Evolutionary conservation across 2,797 vertebrate genomes (phyloP).

Genomic region (Hapalemur alaotrensis): DNA sequence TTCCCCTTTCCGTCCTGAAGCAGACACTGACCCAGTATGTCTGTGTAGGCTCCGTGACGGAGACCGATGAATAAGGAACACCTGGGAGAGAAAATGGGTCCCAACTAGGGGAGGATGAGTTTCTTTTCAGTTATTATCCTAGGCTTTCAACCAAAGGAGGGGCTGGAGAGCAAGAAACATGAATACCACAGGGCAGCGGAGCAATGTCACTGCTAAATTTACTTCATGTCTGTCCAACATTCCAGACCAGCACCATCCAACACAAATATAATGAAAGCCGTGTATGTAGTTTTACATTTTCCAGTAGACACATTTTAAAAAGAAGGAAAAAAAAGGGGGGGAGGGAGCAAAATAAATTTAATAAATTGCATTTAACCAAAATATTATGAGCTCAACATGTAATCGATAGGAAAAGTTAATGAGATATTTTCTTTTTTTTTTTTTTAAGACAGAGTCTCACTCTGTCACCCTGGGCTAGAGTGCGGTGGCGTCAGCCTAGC

Average conservation of each 20-base stretch:
- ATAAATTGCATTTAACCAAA: background rate
- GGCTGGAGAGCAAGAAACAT: background rate
- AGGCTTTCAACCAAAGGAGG: background rate
- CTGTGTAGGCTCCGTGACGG: background rate
- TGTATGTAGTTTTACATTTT: background rate
- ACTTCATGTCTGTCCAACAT: background rate
- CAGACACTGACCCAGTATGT: accelerated
- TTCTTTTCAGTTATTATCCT: background rate
- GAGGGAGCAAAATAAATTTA: background rate
- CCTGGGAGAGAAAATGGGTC: background rate
- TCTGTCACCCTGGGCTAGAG: no score
- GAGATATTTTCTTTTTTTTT: background rate
- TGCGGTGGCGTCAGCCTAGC: no score
- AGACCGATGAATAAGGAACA: background rate
- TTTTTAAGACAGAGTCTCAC: no score
- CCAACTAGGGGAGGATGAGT: background rate
- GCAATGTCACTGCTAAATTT: background rate
- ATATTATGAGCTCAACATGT: background rate
- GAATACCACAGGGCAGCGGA: background rate
- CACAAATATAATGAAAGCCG: background rate
- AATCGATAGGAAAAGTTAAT: background rate
- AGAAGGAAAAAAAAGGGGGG: accelerated
- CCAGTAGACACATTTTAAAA: background rate
- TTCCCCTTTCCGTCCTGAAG: background rate
- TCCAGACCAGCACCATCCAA: background rate